Base-by-base conservation (phyloP, 2,888 invertebrate genomes). In the Formica aserva region DNA sequence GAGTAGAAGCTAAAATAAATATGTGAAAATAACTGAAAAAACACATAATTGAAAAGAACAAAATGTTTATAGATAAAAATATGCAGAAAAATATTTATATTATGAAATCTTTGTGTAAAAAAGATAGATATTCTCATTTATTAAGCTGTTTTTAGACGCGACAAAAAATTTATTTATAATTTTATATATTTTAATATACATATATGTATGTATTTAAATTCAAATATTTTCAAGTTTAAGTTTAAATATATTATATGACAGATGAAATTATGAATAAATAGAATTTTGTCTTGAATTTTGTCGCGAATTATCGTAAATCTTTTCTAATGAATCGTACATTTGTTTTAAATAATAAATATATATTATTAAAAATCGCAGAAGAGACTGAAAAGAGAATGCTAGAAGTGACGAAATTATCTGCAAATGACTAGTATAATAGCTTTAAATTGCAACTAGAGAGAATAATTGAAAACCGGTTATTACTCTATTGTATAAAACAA, bases 401-500 rank as follows among this genome's bases (percentile, higher is more conserved):
- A n/a, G 0, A 32, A 22, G 8, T 35, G 8, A 22, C 1, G 15
- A 60, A 69, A 72, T 72, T 3, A 32, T 57, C 4, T 32, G 29
- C 22, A 55, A 78, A 35, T 45, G 18, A 71, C 6, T 22, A 32
- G 11, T 45, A 22, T 3, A 8, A 77, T 69, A 1, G 29, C 29
- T 45, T 78, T 26, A 60, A 32, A 45, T 78, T 57, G 32, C 18
- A 78, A 78, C 13, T 72, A 32, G 26, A 45, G 41, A 41, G 15
- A 38, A 69, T 60, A 60, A 78, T 26, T 11, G 26, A 26, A 71
- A 78, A 78, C 45, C 60, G 74, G 32, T 78, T 48, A 1, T 22
- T 52, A 52, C 0, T 52, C 48, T 48, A 48, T 35, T 6, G 35
- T n/a, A 52, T n/a, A n/a, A 1, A n/a, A n/a, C 52, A 52, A 52